Percentiles rank a stretch among this genome's conserved stretches.
Evolutionary conservation across 2,797 vertebrate genomes (phyloP).

Genomic region (Rhadinocentrus ornatus): DNA sequence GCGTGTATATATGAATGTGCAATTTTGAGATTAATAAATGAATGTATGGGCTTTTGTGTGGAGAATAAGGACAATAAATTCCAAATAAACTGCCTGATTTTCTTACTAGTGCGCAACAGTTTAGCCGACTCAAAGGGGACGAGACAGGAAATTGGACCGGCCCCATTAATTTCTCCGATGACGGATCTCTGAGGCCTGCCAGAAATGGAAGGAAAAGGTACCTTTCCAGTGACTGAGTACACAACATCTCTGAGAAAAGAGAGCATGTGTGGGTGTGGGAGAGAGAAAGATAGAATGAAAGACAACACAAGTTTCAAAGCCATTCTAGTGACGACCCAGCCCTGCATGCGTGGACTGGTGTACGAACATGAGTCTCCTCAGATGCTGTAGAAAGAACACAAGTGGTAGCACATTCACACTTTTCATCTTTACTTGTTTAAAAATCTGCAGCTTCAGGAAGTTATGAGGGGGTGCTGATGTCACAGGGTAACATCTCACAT

Average conservation of each 20-base stretch:
- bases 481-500: constrained; percentile 58
- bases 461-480: constrained; percentile 65
- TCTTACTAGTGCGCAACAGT: constrained; percentile 98
- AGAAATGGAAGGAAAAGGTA: constrained; percentile 98
- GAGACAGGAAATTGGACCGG: constrained; percentile 98
- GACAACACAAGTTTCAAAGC: constrained; percentile 54
- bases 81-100: constrained; percentile 93
- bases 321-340: constrained; percentile 62
- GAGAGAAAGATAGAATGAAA: constrained; percentile 58
- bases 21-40: constrained; percentile 51
- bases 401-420: constrained; percentile 49
- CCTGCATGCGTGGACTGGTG: constrained; percentile 81
- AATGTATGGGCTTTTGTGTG: constrained; percentile 49
- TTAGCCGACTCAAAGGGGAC: constrained; percentile 98
- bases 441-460: constrained; percentile 54
- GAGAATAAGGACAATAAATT: constrained; percentile 65
- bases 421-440: constrained; percentile 55
- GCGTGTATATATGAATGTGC: constrained; percentile 40
- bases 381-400: constrained; percentile 53
- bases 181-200: constrained; percentile 92
- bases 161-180: constrained; percentile 96
- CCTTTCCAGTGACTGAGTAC: constrained; percentile 82
- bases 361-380: constrained; percentile 46
- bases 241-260: constrained; percentile 80
- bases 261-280: constrained; percentile 43